Conservation (phyloP, 2,888 invertebrate genomes). For the Volucella inflata region DNA sequence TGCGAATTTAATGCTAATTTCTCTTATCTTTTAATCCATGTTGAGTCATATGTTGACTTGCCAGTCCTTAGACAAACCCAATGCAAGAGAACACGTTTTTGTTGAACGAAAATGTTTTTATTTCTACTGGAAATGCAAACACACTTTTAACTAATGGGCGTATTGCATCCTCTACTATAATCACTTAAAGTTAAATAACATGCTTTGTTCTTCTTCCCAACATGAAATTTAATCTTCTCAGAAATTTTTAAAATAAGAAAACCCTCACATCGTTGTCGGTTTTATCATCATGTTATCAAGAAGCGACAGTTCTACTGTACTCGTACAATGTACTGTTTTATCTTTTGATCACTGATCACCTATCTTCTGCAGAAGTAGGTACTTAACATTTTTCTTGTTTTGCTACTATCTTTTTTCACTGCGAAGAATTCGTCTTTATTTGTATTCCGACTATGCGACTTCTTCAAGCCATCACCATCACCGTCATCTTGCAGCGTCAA, state of each 20-base stretch:
- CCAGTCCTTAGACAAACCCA: not conserved
- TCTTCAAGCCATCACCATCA: slow-evolving; percentile 7
- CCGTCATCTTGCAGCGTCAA: not conserved
- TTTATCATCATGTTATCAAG: not conserved
- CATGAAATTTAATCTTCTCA: not conserved
- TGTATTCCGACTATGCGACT: not conserved
- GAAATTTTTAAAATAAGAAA: not conserved
- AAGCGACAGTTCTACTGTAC: slow-evolving; percentile 15
- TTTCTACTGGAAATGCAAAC: too few relatives aligned
- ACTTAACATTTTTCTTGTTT: not conserved
- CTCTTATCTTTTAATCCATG: too few relatives aligned
- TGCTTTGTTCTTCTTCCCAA: not conserved
- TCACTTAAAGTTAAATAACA: too few relatives aligned
- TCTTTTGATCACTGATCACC: slow-evolving; percentile 6
- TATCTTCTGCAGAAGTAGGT: not conserved
- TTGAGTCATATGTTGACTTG: not conserved
- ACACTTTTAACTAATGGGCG: too few relatives aligned
- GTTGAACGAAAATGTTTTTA: too few relatives aligned
- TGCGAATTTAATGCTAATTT: too few relatives aligned
- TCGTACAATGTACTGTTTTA: not conserved
- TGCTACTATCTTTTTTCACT: slow-evolving; percentile 12
- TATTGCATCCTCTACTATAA: too few relatives aligned
- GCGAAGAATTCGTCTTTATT: slow-evolving; percentile 4
- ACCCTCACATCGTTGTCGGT: slow-evolving; percentile 14
- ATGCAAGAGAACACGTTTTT: too few relatives aligned